Evolutionary conservation across 2,113 vertebrate genomes (phyloP).

Genomic region (Anas platyrhynchos): DNA sequence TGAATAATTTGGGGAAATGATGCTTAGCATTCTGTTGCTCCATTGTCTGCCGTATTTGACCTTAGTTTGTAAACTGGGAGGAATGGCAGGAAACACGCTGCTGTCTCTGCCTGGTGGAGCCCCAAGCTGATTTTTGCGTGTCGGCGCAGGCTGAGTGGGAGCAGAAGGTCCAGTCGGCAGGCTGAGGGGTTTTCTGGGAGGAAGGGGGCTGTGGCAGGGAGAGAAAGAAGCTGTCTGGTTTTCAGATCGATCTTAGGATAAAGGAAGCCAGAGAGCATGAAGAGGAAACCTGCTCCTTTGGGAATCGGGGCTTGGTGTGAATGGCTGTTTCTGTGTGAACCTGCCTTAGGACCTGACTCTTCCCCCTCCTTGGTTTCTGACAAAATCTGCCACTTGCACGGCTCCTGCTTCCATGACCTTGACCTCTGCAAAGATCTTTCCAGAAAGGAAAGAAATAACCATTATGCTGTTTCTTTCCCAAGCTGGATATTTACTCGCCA

Average conservation of each 20-base stretch:
- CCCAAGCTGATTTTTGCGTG: background rate
- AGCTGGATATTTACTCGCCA: background rate
- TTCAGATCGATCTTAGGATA: background rate
- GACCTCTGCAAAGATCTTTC: background rate
- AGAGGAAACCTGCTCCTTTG: background rate
- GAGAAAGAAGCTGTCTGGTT: background rate
- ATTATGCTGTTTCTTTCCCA: background rate
- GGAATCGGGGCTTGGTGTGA: background rate
- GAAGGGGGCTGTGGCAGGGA: background rate
- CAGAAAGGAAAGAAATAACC: background rate
- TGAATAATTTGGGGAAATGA: background rate
- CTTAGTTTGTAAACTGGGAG: background rate
- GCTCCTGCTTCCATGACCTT: background rate
- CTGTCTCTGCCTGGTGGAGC: background rate
- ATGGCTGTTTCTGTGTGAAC: background rate
- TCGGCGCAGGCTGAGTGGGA: background rate
- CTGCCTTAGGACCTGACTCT: background rate
- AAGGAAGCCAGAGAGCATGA: background rate
- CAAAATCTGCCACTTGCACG: background rate
- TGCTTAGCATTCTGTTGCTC: background rate
- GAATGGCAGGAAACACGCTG: accelerated
- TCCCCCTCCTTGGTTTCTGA: background rate
- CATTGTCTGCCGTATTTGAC: background rate
- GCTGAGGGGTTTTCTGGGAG: background rate
- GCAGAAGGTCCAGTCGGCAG: background rate